Base-by-base conservation (phyloP, 2,888 invertebrate genomes). In the Acronicta alni region DNA sequence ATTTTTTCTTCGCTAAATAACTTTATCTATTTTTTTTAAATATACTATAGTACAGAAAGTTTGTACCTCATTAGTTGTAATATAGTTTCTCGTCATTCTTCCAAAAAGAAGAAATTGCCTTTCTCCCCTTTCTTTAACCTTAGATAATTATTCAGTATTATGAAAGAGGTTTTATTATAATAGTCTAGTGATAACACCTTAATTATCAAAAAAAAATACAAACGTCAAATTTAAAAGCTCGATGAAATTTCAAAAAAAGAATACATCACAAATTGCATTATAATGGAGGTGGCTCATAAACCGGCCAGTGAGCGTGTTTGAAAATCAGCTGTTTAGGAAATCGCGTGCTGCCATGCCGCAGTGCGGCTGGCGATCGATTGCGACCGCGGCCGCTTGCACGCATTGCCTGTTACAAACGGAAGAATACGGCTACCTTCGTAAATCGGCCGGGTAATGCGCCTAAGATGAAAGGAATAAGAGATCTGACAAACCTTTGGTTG, bases 341-440 rank as follows among this genome's bases (percentile, higher is more conserved):
- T 83, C 79, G 81, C 85, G 84, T 82, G 84, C 64, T 85, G 77
- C 81, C 87, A 88, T 85, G 77, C 81, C 87, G 88, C 88, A 88
- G 64, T 88, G 88, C 88, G 88, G 80, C 85, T 80, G 60, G 49
- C 76, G 88, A 88, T 89, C 89, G 81, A 89, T 89, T 83, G 67
- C 79, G 80, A 69, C 87, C 83, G 80, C 82, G 80, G 73, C 57
- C 73, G 79, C 81, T 81, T 70, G 81, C 87, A 88, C 89, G 89
- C 88, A 86, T 82, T 67, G 69, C 58, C 67, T 71, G 67, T 67
- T 72, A 77, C 56, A 47, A 48, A 30, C 45, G 41, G 52, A 70
- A 48, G 59, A 55, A 58, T 57, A 70, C 43, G 62, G 57, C 67
- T 56, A 69, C 65, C 83, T 78, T 56, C 71, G 60, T 61, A 67